Evolutionary conservation across 2,888 invertebrate genomes (phyloP), one percentile per base, ranked within the genome.

Genomic region (Euspilapteryx auroguttella): DNA sequence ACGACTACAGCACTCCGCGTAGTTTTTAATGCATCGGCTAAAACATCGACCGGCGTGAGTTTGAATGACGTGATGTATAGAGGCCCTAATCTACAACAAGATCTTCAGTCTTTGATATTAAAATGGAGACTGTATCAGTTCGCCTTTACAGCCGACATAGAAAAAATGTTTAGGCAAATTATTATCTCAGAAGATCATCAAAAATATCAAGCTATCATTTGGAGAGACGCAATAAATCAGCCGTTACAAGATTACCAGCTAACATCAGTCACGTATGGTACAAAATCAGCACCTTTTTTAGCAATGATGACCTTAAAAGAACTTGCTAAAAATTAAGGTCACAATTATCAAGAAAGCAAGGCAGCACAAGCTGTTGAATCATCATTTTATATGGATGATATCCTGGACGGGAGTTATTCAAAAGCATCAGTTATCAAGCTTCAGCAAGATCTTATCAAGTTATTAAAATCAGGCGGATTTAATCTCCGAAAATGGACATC

Each of bases 161-260:
- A 30, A 21, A 30, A 30, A 20, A 30, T 21, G 25, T 30, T 21
- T 21, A 20, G 29, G 8, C 15, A 14, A n/a, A 31, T 27, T 12
- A 20, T n/a, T 3, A 15, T 14, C 3, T 6, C 7, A 11, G 27
- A 24, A 26, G 9, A 11, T 9, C 14, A 21, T 23, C 27, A 22
- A 6, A 21, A 14, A 12, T 22, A 13, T 9, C 28, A 28, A 11
- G 23, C 22, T n/a, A 28, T 28, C 1, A 21, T 28, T 2, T 28
- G 28, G 28, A 23, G 28, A 15, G 11, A 28, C 21, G 13, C 28
- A 22, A 7, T 4, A 3, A 7, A 22, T 10, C 15, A 28, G 3
- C 11, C 11, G 9, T 6, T 28, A 6, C 5, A 14, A 22, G 23
- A 28, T 10, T 28, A 28, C 12, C 10, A 14, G 14, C 15, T 28